Evolutionary conservation across 2,797 vertebrate genomes (phyloP).

Genomic region (Coregonus sp.): DNA sequence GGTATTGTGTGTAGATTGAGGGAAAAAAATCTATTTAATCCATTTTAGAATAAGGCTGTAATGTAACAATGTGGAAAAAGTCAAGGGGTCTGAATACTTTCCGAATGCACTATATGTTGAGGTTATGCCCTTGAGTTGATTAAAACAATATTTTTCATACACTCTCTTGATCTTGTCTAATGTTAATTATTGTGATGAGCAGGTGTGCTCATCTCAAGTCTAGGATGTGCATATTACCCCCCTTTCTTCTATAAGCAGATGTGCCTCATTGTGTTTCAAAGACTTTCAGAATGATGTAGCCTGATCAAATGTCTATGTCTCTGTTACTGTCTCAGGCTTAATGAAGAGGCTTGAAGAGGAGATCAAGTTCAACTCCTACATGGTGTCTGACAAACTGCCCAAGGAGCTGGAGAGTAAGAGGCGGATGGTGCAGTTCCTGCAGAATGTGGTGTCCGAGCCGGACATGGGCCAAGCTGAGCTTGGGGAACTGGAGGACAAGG

Average conservation of each 20-base stretch:
- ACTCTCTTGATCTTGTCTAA: constrained; percentile 4
- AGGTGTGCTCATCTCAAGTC: neutral
- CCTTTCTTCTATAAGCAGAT: constrained; percentile 13
- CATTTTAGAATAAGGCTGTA: too few relatives aligned
- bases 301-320: constrained; percentile 14
- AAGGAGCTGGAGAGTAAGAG: constrained; percentile 88
- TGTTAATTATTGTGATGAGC: neutral
- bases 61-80: too few relatives aligned
- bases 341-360: constrained; percentile 95
- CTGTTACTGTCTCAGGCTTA: constrained; percentile 74
- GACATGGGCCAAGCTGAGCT: constrained; percentile 89
- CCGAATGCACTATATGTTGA: neutral
- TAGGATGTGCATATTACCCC: too few relatives aligned
- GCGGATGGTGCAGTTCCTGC: constrained; percentile 81
- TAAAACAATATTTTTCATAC: constrained; percentile 2
- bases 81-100: too few relatives aligned
- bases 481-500: constrained; percentile 85
- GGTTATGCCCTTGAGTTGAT: neutral
- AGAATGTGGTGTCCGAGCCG: constrained; percentile 88
- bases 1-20: too few relatives aligned
- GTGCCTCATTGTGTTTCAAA: neutral
- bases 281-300: neutral
- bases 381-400: constrained; percentile 91
- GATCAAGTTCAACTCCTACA: constrained; percentile 93
- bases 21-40: too few relatives aligned